These are phyloP conservation scores for Novumbra hubbsi DNA, from an alignment of 2,797 vertebrate genomes.

Conservation along the genomic window DNA sequence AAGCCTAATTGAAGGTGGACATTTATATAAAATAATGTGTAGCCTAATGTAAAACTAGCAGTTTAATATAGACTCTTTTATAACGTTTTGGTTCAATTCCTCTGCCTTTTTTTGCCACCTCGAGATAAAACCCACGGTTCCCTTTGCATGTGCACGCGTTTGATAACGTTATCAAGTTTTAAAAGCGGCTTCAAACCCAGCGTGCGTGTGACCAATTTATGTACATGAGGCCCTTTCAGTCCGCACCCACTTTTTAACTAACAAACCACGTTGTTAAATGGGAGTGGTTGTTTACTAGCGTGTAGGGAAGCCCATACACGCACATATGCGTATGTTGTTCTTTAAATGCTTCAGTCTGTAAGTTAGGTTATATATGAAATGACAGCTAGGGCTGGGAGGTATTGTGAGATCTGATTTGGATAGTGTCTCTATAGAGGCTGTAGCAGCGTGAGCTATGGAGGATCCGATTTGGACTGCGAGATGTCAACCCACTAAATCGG, in stretches of 20 bases:
- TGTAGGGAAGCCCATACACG: conserved; percentile 28
- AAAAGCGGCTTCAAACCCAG: conserved; percentile 20
- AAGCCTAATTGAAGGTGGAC: too few relatives aligned
- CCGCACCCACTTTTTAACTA: conserved; percentile 38
- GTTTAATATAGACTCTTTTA: background rate
- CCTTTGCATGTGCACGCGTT: conserved; percentile 46
- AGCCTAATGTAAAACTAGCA: background rate
- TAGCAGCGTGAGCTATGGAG: conserved; percentile 17
- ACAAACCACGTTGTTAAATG: background rate
- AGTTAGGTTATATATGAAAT: background rate
- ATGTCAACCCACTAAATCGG: background rate
- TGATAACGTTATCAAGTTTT: conserved; percentile 72
- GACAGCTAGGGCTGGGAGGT: background rate
- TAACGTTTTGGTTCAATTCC: background rate
- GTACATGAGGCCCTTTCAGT: conserved; percentile 11
- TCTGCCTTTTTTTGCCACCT: conserved; percentile 32
- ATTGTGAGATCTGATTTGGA: conserved; percentile 15
- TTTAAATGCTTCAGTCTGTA: conserved; percentile 30
- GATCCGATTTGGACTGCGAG: conserved; percentile 12
- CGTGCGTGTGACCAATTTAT: background rate
- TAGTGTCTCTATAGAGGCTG: conserved; percentile 9
- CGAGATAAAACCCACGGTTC: conserved; percentile 18
- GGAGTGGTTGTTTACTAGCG: conserved; percentile 38
- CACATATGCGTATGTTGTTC: conserved; percentile 10
- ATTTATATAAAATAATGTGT: too few relatives aligned